phyloP scores from a whole-genome alignment of 1,140 invertebrate species.

The Ceratosolen fusciceps region DNA sequence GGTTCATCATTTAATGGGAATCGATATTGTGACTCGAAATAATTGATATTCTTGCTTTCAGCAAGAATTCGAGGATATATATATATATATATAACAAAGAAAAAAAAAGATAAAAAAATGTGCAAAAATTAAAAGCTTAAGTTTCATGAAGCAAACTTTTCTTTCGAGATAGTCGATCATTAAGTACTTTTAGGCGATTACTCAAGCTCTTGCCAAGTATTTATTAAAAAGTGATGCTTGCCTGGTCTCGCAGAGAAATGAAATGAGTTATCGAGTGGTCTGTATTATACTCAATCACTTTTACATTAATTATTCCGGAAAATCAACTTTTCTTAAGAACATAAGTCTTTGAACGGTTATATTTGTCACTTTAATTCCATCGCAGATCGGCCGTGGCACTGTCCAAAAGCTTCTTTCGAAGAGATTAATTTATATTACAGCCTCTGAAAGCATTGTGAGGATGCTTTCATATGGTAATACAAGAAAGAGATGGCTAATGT shows the following conservation, averaged over 20 bases:
- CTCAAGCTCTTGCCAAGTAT: neutral
- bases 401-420: slow-evolving; percentile 28
- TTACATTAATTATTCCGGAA: neutral
- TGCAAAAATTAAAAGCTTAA: neutral
- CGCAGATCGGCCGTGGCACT: neutral
- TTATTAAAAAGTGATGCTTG: neutral
- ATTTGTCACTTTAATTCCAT: slow-evolving; percentile 38
- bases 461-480: slow-evolving; percentile 20
- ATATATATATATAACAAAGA: too few relatives aligned
- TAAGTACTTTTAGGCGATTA: slow-evolving; percentile 1
- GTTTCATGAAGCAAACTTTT: neutral
- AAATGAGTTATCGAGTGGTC: neutral
- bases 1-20: neutral
- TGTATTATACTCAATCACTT: slow-evolving; percentile 12
- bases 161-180: neutral
- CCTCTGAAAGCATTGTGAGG: slow-evolving; percentile 1
- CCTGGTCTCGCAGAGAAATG: neutral
- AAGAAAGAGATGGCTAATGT: slow-evolving; percentile 10
- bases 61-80: too few relatives aligned
- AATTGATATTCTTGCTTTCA: neutral
- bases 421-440: slow-evolving; percentile 29
- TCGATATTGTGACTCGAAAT: neutral
- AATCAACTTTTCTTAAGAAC: slow-evolving; percentile 15
- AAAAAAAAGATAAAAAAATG: neutral
- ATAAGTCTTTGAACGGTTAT: slow-evolving; percentile 18